Percentiles rank a stretch among this genome's conserved stretches.
phyloP scores from a whole-genome alignment of 2,113 vertebrate genomes.

The Catharus minimus region DNA sequence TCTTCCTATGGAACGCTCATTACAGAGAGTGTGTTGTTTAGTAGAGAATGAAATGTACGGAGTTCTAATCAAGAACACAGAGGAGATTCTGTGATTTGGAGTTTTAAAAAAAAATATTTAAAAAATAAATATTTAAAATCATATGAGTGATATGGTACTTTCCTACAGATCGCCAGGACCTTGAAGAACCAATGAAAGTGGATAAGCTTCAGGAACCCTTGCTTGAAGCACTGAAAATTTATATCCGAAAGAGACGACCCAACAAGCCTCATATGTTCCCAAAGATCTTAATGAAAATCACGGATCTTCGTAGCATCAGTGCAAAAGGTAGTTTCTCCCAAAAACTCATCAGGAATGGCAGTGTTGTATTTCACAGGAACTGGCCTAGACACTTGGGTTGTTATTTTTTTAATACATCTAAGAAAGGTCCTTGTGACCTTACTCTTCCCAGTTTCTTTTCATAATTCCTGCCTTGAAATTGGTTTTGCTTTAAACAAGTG shows the following conservation, averaged over 20 bases:
- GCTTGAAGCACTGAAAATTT: constrained; percentile 95
- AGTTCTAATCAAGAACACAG: not conserved
- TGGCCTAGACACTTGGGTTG: not conserved
- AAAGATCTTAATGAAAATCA: constrained; percentile 98
- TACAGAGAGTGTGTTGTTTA: not conserved
- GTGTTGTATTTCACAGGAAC: not conserved
- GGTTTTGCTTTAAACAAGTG: not conserved
- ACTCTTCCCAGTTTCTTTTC: not conserved
- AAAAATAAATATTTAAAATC: not conserved
- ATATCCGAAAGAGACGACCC: constrained; percentile 90
- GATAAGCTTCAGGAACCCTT: constrained; percentile 93
- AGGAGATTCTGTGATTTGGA: not conserved
- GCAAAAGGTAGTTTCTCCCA: constrained; percentile 83
- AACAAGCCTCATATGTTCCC: constrained; percentile 96
- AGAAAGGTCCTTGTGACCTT: not conserved
- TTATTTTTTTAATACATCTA: not conserved
- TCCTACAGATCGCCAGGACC: constrained; percentile 89
- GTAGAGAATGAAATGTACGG: not conserved
- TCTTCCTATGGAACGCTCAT: not conserved
- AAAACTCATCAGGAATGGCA: not conserved
- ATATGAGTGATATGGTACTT: not conserved
- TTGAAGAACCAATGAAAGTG: constrained; percentile 93
- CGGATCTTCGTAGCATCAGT: constrained; percentile 94
- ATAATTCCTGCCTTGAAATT: not conserved
- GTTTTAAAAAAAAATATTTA: not conserved